Conservation (phyloP, 2,797 vertebrate species). For the Triplophysa yarkandensis region DNA sequence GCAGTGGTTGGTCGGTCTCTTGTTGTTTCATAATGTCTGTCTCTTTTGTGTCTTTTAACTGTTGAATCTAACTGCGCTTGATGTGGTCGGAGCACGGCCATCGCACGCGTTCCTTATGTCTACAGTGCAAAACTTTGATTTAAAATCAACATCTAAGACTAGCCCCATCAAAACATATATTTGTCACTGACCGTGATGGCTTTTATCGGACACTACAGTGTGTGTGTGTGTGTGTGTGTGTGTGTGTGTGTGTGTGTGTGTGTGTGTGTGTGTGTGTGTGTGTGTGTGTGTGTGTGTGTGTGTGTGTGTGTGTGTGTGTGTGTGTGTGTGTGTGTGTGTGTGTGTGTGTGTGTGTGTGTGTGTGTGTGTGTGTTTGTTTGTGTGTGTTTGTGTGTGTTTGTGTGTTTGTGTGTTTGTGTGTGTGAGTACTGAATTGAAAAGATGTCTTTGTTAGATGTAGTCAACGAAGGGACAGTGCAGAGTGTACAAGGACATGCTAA, state of each 20-base stretch:
- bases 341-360: conserved; percentile 13
- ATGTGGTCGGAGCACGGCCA: conserved; percentile 69
- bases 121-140: conserved; percentile 48
- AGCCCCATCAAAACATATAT: conserved; percentile 35
- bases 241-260: conserved; percentile 17
- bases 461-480: conserved; percentile 26
- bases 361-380: conserved; percentile 8
- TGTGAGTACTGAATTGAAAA: conserved; percentile 22
- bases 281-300: conserved; percentile 16
- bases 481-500: conserved; percentile 39
- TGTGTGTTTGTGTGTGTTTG: too few relatives aligned
- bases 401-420: conserved; percentile 12
- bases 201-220: conserved; percentile 7
- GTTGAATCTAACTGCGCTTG: conserved; percentile 73
- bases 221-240: conserved; percentile 9
- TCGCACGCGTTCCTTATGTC: conserved; percentile 61
- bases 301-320: conserved; percentile 19
- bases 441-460: conserved; percentile 33
- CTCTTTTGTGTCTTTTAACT: conserved; percentile 68
- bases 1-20: conserved; percentile 60
- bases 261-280: conserved; percentile 18
- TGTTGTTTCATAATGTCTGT: conserved; percentile 59
- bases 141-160: conserved; percentile 12
- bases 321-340: conserved; percentile 15
- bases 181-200: conserved; percentile 31